Evolutionary conservation across 2,888 invertebrate genomes (phyloP).

Genomic region (Cephalotes varians): DNA sequence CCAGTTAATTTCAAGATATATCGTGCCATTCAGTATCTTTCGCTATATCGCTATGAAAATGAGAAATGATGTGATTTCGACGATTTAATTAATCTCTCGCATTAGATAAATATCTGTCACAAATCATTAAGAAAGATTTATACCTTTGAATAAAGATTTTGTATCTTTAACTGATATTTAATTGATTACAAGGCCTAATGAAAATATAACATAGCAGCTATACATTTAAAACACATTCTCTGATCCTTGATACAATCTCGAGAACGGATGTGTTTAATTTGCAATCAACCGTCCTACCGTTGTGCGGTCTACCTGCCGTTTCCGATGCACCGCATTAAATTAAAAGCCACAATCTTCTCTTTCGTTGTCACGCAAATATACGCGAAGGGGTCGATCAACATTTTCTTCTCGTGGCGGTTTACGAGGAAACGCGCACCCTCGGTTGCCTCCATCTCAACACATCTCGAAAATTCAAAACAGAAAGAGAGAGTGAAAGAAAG

Average conservation of each 20-base stretch:
- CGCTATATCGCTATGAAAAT: neutral
- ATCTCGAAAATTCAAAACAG: conserved; percentile 38
- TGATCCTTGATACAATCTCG: neutral
- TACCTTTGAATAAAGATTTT: neutral
- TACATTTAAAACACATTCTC: neutral
- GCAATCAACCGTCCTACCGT: neutral
- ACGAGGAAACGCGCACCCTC: conserved; percentile 41
- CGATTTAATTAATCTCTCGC: neutral
- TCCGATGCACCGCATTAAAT: conserved; percentile 55
- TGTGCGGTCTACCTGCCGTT: conserved; percentile 58
- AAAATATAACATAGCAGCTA: neutral
- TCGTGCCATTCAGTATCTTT: neutral
- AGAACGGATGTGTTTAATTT: conserved; percentile 27
- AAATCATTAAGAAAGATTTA: neutral
- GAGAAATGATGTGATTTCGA: neutral
- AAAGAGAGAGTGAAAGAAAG: conserved; percentile 9
- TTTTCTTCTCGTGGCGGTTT: conserved; percentile 50
- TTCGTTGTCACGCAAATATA: conserved; percentile 47
- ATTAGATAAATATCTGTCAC: neutral
- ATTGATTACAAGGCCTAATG: neutral
- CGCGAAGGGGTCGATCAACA: conserved; percentile 58
- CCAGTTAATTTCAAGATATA: neutral
- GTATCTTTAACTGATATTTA: neutral
- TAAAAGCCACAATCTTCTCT: conserved; percentile 60
- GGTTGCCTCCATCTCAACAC: conserved; percentile 59